phyloP scores from a whole-genome alignment of 1,140 invertebrate species.

The Eueides isabella region DNA sequence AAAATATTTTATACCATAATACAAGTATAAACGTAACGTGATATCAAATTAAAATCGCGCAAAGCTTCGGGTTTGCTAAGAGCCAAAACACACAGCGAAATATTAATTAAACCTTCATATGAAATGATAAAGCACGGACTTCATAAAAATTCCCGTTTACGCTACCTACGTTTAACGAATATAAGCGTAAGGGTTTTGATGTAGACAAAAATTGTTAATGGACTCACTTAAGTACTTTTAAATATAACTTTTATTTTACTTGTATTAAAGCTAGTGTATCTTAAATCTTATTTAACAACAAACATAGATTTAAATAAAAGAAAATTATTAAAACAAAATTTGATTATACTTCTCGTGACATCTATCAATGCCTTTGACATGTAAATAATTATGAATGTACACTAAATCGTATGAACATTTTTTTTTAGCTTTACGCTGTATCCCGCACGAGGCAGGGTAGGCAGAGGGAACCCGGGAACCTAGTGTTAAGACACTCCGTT shows the following conservation, averaged over 20 bases:
- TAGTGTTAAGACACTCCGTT: too few species aligned
- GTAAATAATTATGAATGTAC: too few species aligned
- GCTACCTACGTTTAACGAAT: background rate
- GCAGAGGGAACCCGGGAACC: too few species aligned
- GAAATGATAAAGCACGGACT: constrained; percentile 61
- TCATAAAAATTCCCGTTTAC: constrained; percentile 46
- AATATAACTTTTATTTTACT: background rate
- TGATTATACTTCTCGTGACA: too few species aligned
- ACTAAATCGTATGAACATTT: too few species aligned
- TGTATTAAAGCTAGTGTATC: background rate
- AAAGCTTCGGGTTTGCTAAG: constrained; percentile 47
- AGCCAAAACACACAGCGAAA: constrained; percentile 60
- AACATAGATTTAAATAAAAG: too few species aligned
- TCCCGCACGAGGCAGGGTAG: too few species aligned
- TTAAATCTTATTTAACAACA: background rate
- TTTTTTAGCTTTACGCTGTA: too few species aligned
- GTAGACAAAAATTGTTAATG: background rate
- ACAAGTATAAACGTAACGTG: constrained; percentile 30
- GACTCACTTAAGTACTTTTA: background rate
- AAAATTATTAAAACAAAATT: too few species aligned
- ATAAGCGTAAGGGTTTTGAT: background rate
- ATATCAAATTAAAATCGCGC: constrained; percentile 53
- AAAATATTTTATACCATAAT: constrained; percentile 31
- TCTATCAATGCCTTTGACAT: too few species aligned
- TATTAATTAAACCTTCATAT: constrained; percentile 64